Base-by-base conservation (phyloP, 1,140 invertebrate genomes). In the Neuroterus valhalla region DNA sequence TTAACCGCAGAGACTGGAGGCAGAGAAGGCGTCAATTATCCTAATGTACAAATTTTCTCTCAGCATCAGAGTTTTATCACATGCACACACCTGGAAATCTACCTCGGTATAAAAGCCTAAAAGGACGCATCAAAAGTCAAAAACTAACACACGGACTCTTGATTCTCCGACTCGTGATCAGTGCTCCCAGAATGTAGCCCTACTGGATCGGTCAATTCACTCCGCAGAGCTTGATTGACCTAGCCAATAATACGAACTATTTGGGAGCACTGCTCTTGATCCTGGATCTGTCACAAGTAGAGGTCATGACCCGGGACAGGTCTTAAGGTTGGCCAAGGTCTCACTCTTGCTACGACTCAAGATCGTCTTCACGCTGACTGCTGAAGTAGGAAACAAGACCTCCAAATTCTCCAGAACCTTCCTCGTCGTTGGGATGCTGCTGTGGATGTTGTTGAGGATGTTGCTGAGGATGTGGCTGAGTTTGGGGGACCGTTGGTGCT, bases 331-430 rank as follows among this genome's bases (percentile, higher is more conserved):
- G 86, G 83, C 88, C 87, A 88, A 88, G 88, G 78, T 82, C 79
- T 88, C 86, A 86, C 82, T 90, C 88, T 84, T 91, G 89, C 90
- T 91, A 92, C 86, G 91, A 90, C 77, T 92, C 92, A 55, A 93
- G 90, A 86, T 95, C 94, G 86, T 96, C 95, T 84, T 95, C 94
- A 75, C 93, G 91, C 88, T 96, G 95, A 88, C 95, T 96, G 73
- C 95, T 96, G 89, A 96, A 96, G 88, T 96, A 96, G 74, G 95
- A 96, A n/a, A 96, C 95, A 72, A 96, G 90, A 15, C 95, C 95
- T n/a, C 94, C 94, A 87, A 96, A 96, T 82, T 95, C 95, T 42
- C 94, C 92, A 62, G 92, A 91, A 52, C 92, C 92, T 78, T 93
- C 92, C 69, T 93, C 92, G 43, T 89, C 82, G 15, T 78, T 75